Conservation (phyloP, 2,797 vertebrate genomes). For the Danio albolineatus region DNA sequence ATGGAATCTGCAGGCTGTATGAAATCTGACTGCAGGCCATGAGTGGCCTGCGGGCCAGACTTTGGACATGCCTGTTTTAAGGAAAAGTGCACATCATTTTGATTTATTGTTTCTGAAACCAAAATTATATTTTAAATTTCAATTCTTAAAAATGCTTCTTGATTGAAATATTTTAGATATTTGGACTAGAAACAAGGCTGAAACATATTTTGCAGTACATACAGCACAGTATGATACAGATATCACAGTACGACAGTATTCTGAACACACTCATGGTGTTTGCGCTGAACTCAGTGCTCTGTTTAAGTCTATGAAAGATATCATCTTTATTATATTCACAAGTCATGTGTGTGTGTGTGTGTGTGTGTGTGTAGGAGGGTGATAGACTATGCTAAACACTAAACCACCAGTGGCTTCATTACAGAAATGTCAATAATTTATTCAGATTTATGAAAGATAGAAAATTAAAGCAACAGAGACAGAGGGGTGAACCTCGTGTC, state of each 20-base stretch:
- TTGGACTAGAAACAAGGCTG: too few species aligned
- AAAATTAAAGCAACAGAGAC: constrained; percentile 32
- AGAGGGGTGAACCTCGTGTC: constrained; percentile 16
- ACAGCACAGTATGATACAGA: neutral
- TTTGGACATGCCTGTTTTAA: too few species aligned
- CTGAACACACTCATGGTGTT: neutral
- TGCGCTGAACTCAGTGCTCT: neutral
- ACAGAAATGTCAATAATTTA: constrained; percentile 60
- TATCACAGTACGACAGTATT: neutral
- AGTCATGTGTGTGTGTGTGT: constrained; percentile 1
- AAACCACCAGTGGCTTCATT: constrained; percentile 54
- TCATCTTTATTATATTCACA: constrained; percentile 9
- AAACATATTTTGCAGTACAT: too few species aligned
- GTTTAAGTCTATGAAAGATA: constrained; percentile 21
- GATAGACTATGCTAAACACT: constrained; percentile 58
- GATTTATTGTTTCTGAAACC: too few species aligned
- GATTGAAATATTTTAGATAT: too few species aligned
- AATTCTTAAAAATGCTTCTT: too few species aligned
- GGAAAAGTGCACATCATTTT: too few species aligned
- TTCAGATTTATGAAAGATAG: constrained; percentile 40
- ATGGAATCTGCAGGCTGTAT: too few species aligned
- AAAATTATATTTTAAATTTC: too few species aligned
- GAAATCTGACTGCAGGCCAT: too few species aligned
- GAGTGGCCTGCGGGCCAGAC: too few species aligned
- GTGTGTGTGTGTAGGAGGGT: constrained; percentile 35